Base-by-base conservation (phyloP, 2,797 vertebrate genomes). In the Microctenopoma stevenorrisi region DNA sequence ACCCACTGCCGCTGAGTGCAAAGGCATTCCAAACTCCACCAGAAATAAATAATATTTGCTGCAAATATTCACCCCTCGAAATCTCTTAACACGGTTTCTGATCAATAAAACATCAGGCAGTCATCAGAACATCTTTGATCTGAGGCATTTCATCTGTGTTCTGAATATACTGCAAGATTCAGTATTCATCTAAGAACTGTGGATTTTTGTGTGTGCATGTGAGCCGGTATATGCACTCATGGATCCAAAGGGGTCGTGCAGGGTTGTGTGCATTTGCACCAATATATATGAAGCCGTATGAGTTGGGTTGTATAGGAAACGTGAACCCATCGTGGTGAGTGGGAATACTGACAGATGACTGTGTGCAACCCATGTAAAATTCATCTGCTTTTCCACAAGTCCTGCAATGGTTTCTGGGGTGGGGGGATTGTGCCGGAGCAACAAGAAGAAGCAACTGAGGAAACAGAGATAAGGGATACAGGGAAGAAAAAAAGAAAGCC, bases 31-130 rank as follows among this genome's bases (percentile, higher is more conserved):
- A 55, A 64, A 68, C 77, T 75, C 74, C 44, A 61, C 12, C 76
- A 79, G 59, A 78, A 83, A 88, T 74, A 73, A 71, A 85, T 71
- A 60, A 78, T 42, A 55, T 83, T 74, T 81, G 54, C 43, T 57
- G 26, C 64, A 64, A 66, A 72, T 66, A 70, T 68, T 76, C 56
- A 16, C 68, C 58, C 30, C 74, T 78, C 50, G 11, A 85, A 86
- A 83, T 85, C 60, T 76, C 70, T 78, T 72, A 72, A 75, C 75
- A 73, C 67, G 74, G 68, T 78, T 78, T 81, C 46, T 86, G 75
- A 91, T 91, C 88, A 92, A 90, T 89, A 89, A 90, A 85, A 88
- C 77, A 90, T 86, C 66, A 90, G 76, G 72, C 83, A 73, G 64
- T 53, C 77, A 76, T 82, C 79, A 78, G 61, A 66, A 42, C 48